Evolutionary conservation across 2,797 vertebrate species (phyloP).

Genomic region (Erpetoichthys calabaricus): DNA sequence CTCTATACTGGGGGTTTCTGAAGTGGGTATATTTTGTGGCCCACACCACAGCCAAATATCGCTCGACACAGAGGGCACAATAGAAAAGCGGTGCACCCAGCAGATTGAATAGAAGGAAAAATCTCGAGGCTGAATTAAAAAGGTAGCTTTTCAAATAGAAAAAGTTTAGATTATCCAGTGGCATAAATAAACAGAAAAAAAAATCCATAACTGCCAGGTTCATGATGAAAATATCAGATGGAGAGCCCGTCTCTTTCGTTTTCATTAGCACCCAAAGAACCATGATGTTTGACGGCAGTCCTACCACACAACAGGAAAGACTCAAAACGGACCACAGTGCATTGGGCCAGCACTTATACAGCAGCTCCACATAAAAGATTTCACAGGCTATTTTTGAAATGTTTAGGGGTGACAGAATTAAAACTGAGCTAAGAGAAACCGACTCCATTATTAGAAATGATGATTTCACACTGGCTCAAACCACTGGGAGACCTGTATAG

Average conservation of each 20-base stretch:
- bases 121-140: constrained; percentile 41
- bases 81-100: constrained; percentile 43
- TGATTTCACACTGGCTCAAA: too few relatives aligned
- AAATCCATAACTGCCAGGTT: constrained; percentile 47
- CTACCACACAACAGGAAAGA: constrained; percentile 18
- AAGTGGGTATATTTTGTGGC: constrained; percentile 38
- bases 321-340: too few relatives aligned
- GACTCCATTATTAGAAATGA: too few relatives aligned
- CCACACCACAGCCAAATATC: constrained; percentile 47
- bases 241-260: constrained; percentile 44
- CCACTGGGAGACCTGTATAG: too few relatives aligned
- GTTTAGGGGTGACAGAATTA: too few relatives aligned
- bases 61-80: constrained; percentile 57
- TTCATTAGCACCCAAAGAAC: constrained; percentile 53
- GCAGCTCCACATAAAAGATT: too few relatives aligned
- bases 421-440: too few relatives aligned
- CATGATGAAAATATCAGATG: constrained; percentile 50
- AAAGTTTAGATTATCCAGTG: constrained; percentile 41
- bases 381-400: too few relatives aligned
- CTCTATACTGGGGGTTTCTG: constrained; percentile 40
- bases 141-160: constrained; percentile 34
- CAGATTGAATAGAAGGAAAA: constrained; percentile 56
- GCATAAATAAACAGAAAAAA: constrained; percentile 49
- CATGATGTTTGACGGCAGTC: constrained; percentile 49
- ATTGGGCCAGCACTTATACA: too few relatives aligned